Evolutionary conservation across 2,888 invertebrate genomes (phyloP).

Genomic region (Atherix ibis): DNA sequence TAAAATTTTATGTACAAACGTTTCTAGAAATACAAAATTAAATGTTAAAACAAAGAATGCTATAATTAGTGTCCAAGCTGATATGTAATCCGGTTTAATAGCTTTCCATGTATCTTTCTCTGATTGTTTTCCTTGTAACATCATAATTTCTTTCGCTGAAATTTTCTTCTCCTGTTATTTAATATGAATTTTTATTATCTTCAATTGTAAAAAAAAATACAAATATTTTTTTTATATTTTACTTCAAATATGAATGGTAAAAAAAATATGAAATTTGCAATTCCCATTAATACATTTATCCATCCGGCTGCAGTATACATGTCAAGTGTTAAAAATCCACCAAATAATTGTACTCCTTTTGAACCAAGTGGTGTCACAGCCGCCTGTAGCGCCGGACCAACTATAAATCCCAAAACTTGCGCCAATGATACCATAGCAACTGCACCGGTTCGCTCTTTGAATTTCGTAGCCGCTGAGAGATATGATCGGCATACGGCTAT

Average conservation of each 20-base stretch:
- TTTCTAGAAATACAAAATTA: constrained; percentile 77
- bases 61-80: constrained; percentile 60
- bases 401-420: constrained; percentile 73
- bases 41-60: constrained; percentile 75
- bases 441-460: constrained; percentile 63
- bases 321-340: constrained; percentile 46
- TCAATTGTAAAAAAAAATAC: too few species aligned
- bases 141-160: constrained; percentile 65
- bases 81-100: constrained; percentile 55
- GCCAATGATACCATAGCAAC: constrained; percentile 72
- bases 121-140: constrained; percentile 49
- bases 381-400: constrained; percentile 72
- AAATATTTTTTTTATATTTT: constrained; percentile 1
- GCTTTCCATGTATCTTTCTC: constrained; percentile 59
- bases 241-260: constrained; percentile 58
- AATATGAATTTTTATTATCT: too few species aligned
- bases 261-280: constrained; percentile 55
- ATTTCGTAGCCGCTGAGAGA: constrained; percentile 67
- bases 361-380: constrained; percentile 63
- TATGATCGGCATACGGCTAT: constrained; percentile 73
- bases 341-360: constrained; percentile 39
- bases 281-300: constrained; percentile 62
- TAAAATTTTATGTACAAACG: constrained; percentile 33
- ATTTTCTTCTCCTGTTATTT: constrained; percentile 50
- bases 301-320: constrained; percentile 82